Base-by-base conservation (phyloP, 2,113 vertebrate species). In the Hippocampus mohnikei region DNA sequence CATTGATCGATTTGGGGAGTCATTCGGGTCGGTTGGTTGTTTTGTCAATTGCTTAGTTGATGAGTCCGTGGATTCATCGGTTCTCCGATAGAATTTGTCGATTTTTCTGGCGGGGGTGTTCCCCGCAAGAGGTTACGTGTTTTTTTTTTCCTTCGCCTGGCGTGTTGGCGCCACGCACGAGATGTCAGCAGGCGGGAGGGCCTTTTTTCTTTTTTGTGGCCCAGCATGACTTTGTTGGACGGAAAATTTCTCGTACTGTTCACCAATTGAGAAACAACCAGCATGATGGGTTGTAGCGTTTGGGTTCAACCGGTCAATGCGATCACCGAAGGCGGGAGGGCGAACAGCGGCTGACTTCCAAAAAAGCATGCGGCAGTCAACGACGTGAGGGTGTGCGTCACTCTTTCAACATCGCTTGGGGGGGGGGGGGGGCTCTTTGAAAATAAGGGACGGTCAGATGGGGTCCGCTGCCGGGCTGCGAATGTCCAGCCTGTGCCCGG, bases 361-460 rank as follows among this genome's bases (percentile, higher is more conserved):
- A 41, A 40, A 29, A 40, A 27, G 27, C 27, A 27, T 27, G 27
- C 27, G 27, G 2, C 27, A 27, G 27, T 27, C 27, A 27, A 27
- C 27, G 27, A 27, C 9, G n/a, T 59, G 56, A 13, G 56, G 27
- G 15, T 6, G 15, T 59, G 15, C 13, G 15, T 59, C 27, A 33
- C 13, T 59, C 25, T 58, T 25, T 13, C 55, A 27, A 56, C 29
- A 25, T 27, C 13, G 11, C 11, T 59, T 33, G 15, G 23, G 11
- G 4, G 9, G 29, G 29, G 15, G 23, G 11, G 4, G 9, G 29
- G 29, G 3, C 29, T 29, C 29, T 29, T 42, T 66, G 74, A 76
- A 84, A 48, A 81, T 74, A 67, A 88, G 78, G 70, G 78, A 73
- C 75, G 20, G 44, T 42, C 9, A 42, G 12, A 11, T 10, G 5